Evolutionary conservation across 2,113 vertebrate species (phyloP).

Genomic region (Passerina amoena): DNA sequence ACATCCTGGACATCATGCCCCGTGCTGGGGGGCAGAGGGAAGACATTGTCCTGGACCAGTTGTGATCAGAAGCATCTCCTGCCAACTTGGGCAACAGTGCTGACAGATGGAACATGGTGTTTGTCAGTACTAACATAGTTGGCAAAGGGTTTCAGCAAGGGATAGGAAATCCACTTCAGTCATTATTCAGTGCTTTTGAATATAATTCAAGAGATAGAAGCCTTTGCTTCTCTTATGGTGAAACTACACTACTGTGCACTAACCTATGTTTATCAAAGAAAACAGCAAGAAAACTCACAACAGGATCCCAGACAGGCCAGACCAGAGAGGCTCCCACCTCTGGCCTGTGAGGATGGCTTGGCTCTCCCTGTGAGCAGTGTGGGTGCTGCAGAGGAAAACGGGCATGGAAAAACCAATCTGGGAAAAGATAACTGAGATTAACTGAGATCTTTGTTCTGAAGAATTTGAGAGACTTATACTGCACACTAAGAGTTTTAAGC

Average conservation of each 20-base stretch:
- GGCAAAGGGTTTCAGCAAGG: rapidly evolving
- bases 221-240: not conserved
- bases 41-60: not conserved
- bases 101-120: not conserved
- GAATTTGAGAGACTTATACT: not conserved
- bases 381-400: not conserved
- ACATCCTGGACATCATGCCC: not conserved
- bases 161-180: not conserved
- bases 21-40: not conserved
- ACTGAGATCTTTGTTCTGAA: not conserved
- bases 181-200: not conserved
- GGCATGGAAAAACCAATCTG: not conserved
- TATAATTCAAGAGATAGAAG: not conserved
- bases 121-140: not conserved
- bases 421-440: not conserved
- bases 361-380: not conserved
- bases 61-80: not conserved
- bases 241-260: not conserved
- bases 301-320: not conserved
- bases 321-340: not conserved
- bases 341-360: not conserved
- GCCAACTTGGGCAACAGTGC: not conserved
- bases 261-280: not conserved
- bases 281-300: not conserved
- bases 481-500: not conserved